Conservation (phyloP, 2,888 invertebrate species). For the Thelaira solivaga region DNA sequence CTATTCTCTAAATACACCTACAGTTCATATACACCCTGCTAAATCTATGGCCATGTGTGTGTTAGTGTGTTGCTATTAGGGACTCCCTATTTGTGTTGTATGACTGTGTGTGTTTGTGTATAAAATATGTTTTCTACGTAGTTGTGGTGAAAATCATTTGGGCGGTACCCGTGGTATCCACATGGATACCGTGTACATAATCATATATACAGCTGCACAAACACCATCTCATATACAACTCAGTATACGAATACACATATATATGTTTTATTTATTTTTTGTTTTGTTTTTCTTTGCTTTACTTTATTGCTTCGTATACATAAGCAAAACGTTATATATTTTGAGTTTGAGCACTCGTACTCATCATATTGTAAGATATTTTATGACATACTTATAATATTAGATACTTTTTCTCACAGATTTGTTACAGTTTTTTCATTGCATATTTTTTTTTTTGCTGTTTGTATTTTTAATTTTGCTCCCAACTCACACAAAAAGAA, state of each 20-base stretch:
- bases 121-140: constrained; percentile 33
- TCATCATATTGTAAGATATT: constrained; percentile 53
- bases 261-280: not conserved
- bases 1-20: not conserved
- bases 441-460: not conserved
- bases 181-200: constrained; percentile 64
- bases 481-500: no score
- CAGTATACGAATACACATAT: not conserved
- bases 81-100: constrained; percentile 51
- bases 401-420: constrained; percentile 59
- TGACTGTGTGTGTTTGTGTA: constrained; percentile 9
- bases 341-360: constrained; percentile 19
- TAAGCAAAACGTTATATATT: constrained; percentile 37
- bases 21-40: not conserved
- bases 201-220: constrained; percentile 29
- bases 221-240: constrained; percentile 10
- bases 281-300: not conserved
- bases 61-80: constrained; percentile 61
- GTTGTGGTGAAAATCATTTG: constrained; percentile 74
- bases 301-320: constrained; percentile 44
- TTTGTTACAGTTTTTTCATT: constrained; percentile 54
- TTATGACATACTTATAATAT: constrained; percentile 61
- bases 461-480: not conserved
- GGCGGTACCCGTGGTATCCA: constrained; percentile 74
- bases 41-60: not conserved